Conservation (phyloP, 2,797 vertebrate genomes). For the Orestias chungarensis region DNA sequence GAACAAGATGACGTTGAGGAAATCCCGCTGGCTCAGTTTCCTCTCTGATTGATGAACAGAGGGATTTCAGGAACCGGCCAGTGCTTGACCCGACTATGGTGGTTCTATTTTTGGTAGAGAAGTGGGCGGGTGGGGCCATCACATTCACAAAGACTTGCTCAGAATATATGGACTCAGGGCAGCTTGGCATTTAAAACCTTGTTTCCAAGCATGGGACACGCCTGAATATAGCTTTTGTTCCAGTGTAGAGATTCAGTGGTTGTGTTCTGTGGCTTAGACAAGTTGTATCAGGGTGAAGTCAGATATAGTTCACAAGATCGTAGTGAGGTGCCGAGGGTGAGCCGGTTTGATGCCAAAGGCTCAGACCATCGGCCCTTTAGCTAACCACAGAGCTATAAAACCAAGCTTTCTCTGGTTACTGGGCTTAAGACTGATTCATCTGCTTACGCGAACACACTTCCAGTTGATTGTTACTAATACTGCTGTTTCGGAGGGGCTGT, state of each 20-base stretch:
- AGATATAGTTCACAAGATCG: neutral
- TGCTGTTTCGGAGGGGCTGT: neutral
- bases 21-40: conserved; percentile 9
- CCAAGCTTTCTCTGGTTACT: conserved; percentile 37
- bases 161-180: neutral
- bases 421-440: conserved; percentile 16
- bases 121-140: neutral
- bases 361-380: conserved; percentile 49
- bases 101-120: neutral
- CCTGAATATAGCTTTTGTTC: conserved; percentile 15
- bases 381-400: conserved; percentile 30
- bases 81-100: neutral
- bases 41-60: conserved; percentile 4
- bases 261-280: neutral
- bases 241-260: neutral
- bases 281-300: neutral
- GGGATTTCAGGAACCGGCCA: conserved; percentile 2
- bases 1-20: conserved; percentile 7
- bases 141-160: conserved; percentile 21
- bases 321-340: conserved; percentile 29
- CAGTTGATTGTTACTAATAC: conserved; percentile 9
- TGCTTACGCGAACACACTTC: conserved; percentile 5
- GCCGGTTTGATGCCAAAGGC: conserved; percentile 15
- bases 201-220: neutral
- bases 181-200: neutral